Conservation (phyloP, 2,113 vertebrate genomes). For the Holacanthus passer region DNA sequence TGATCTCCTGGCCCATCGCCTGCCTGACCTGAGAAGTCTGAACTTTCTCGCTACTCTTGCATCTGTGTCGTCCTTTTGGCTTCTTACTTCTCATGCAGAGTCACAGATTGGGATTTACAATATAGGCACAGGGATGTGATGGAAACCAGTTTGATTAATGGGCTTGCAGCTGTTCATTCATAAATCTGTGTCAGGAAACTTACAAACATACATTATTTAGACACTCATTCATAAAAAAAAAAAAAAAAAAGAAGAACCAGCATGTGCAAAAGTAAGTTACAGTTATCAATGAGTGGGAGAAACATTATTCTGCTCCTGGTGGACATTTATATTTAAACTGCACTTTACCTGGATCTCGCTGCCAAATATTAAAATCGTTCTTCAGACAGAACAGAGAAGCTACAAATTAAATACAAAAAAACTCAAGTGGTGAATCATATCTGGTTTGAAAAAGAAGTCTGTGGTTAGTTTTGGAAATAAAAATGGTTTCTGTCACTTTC, state of each 20-base stretch:
- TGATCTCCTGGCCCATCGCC: background rate
- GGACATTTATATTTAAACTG: conserved; percentile 13
- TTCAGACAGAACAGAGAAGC: background rate
- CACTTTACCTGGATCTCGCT: background rate
- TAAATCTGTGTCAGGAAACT: background rate
- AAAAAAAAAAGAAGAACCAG: background rate
- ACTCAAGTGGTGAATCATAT: background rate
- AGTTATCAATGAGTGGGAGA: background rate
- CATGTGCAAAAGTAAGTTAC: background rate
- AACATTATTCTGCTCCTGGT: background rate
- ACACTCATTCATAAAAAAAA: background rate
- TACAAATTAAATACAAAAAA: background rate
- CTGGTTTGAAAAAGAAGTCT: background rate
- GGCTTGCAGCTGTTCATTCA: background rate
- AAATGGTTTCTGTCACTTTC: background rate
- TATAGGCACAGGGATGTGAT: background rate
- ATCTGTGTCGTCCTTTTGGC: background rate
- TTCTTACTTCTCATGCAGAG: too few species aligned
- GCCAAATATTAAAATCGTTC: conserved; percentile 4
- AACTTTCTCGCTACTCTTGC: background rate
- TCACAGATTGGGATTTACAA: background rate
- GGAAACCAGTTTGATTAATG: conserved; percentile 3
- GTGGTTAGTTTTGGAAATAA: background rate
- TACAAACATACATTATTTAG: background rate
- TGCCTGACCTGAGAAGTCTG: background rate